Conservation (phyloP, 2,888 invertebrate species). For the Tetragonisca angustula region DNA sequence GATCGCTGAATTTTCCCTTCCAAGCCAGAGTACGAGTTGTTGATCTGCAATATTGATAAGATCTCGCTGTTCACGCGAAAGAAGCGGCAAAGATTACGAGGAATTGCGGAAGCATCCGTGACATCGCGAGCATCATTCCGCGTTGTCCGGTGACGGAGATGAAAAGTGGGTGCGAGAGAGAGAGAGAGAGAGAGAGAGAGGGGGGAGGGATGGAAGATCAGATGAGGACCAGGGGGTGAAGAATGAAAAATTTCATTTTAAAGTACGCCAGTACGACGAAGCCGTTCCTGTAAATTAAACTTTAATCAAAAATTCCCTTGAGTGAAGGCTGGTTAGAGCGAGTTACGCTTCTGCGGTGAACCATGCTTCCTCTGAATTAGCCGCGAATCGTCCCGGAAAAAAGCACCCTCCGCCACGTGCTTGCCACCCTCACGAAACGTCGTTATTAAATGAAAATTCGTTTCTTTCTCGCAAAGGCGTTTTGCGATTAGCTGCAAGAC, state of each 20-base stretch:
- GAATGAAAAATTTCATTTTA: conserved; percentile 70
- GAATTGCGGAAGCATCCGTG: conserved; percentile 32
- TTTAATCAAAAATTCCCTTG: conserved; percentile 70
- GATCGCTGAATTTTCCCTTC: background rate
- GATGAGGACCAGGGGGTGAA: background rate
- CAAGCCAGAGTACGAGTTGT: background rate
- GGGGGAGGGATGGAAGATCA: no score
- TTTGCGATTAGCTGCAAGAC: conserved; percentile 22
- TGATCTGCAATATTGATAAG: conserved; percentile 18
- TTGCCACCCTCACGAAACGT: conserved; percentile 8
- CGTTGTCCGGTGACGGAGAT: conserved; percentile 18
- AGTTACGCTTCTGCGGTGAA: conserved; percentile 56
- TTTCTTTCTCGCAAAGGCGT: background rate
- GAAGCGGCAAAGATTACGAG: conserved; percentile 17
- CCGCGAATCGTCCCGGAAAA: background rate
- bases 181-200: no score
- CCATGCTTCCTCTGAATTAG: conserved; percentile 46
- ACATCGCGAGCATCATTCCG: conserved; percentile 51
- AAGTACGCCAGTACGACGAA: conserved; percentile 52
- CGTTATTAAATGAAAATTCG: conserved; percentile 35
- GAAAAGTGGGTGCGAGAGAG: conserved; percentile 38
- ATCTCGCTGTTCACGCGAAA: background rate
- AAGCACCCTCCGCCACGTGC: background rate
- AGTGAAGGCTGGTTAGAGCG: conserved; percentile 44
- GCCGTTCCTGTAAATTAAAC: conserved; percentile 67